phyloP scores from a whole-genome alignment of 2,113 vertebrate genomes.

The Zapus hudsonius region DNA sequence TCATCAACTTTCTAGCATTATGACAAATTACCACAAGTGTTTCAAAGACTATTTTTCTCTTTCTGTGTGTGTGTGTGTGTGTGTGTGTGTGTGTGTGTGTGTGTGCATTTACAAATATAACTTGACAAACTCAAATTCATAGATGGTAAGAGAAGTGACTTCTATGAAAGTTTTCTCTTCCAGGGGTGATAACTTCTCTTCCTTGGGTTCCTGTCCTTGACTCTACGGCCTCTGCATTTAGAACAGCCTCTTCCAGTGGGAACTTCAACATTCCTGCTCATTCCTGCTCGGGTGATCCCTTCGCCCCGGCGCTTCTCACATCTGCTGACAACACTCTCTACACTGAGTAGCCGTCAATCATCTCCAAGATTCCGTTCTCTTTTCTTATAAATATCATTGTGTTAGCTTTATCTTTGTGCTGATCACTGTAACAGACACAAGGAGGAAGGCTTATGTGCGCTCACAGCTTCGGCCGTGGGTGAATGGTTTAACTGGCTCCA shows the following conservation, averaged over 20 bases:
- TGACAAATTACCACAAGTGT: slow-evolving; percentile 3
- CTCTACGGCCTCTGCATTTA: not conserved
- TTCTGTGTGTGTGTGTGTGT: not conserved
- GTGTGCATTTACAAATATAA: not conserved
- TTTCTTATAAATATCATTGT: not conserved
- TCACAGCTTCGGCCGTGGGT: not conserved
- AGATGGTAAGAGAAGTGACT: not conserved
- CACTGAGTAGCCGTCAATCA: not conserved
- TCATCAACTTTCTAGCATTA: not conserved
- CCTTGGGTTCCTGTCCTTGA: not conserved
- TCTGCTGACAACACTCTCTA: not conserved
- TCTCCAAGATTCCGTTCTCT: not conserved
- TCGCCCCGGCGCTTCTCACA: not conserved
- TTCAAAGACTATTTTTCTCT: not conserved
- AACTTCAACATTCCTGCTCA: not conserved
- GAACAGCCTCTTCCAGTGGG: not conserved
- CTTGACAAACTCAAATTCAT: not conserved
- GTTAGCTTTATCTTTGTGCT: not conserved
- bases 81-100: too few relatives aligned
- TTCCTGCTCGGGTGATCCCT: too few relatives aligned
- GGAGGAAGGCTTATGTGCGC: not conserved
- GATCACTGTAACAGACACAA: not conserved
- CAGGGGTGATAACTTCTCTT: not conserved
- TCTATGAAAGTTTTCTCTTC: not conserved
- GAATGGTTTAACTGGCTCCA: not conserved